These are phyloP conservation scores for Drosophila prostipennis DNA, from an alignment of 2,888 invertebrate species.

Conservation along the genomic window DNA sequence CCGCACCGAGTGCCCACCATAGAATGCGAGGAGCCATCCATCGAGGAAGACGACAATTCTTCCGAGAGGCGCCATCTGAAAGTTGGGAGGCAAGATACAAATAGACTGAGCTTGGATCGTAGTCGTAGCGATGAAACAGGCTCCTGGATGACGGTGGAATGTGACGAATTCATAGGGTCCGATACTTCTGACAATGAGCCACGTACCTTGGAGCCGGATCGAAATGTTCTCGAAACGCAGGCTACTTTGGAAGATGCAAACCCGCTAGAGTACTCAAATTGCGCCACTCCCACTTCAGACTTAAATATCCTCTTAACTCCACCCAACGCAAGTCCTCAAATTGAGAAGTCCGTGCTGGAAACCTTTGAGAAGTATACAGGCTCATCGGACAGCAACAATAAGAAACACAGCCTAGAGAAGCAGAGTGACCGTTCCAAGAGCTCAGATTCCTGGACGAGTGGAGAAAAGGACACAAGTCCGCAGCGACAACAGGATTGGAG, in stretches of 20 bases:
- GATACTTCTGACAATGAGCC: conserved; percentile 87
- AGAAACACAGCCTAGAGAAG: conserved; percentile 87
- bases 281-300: conserved; percentile 82
- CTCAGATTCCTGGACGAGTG: conserved; percentile 92
- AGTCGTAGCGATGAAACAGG: conserved; percentile 89
- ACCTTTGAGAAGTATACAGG: conserved; percentile 77
- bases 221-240: conserved; percentile 85
- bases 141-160: conserved; percentile 89
- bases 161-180: conserved; percentile 88
- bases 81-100: conserved; percentile 78
- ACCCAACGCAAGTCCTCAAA: conserved; percentile 87
- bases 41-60: conserved; percentile 83
- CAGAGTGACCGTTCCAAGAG: conserved; percentile 88
- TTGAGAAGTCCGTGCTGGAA: conserved; percentile 84
- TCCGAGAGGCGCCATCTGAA: conserved; percentile 81
- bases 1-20: conserved; percentile 84
- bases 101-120: conserved; percentile 84
- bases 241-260: conserved; percentile 87
- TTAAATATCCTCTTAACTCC: conserved; percentile 86
- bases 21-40: conserved; percentile 84
- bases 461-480: conserved; percentile 89
- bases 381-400: conserved; percentile 84
- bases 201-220: conserved; percentile 81
- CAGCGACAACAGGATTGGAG: conserved; percentile 85
- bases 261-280: conserved; percentile 85